These are phyloP conservation scores for Nyctereutes procyonoides DNA, from an alignment of 2,113 vertebrate genomes.

Conservation along the genomic window DNA sequence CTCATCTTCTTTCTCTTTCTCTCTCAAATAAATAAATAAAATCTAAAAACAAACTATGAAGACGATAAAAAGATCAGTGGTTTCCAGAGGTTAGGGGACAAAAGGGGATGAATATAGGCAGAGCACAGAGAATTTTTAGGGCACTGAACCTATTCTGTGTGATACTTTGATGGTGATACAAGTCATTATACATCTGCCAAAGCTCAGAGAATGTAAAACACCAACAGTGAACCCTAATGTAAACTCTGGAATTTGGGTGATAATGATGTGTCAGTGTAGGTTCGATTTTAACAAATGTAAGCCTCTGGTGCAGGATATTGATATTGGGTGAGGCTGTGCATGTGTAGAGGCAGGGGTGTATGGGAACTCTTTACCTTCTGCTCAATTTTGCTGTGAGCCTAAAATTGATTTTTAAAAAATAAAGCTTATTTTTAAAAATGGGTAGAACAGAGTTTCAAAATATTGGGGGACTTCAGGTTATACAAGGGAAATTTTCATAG, in stretches of 20 bases:
- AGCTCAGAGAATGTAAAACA: not conserved
- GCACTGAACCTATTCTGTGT: not conserved
- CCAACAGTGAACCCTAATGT: not conserved
- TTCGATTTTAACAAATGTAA: not conserved
- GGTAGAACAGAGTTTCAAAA: not conserved
- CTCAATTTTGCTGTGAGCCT: not conserved
- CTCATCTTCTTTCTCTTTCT: not conserved
- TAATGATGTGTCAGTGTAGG: not conserved
- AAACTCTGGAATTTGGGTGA: not conserved
- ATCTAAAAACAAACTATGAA: not conserved
- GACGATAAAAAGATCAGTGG: not conserved
- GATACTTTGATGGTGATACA: not conserved
- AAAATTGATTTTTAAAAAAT: slow-evolving; percentile 21
- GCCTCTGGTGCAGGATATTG: not conserved
- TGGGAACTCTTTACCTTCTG: not conserved
- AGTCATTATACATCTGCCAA: not conserved
- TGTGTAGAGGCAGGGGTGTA: accelerated
- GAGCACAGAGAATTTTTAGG: not conserved
- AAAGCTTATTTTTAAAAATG: not conserved
- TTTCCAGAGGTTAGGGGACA: not conserved
- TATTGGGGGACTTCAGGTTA: not conserved
- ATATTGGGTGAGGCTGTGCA: not conserved
- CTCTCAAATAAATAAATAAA: not conserved
- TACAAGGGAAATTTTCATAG: not conserved
- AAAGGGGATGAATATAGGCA: not conserved